Evolutionary conservation across 1,140 invertebrate genomes (phyloP), one percentile per base, ranked within the genome.

Genomic region (Philotrypesis tridentata): DNA sequence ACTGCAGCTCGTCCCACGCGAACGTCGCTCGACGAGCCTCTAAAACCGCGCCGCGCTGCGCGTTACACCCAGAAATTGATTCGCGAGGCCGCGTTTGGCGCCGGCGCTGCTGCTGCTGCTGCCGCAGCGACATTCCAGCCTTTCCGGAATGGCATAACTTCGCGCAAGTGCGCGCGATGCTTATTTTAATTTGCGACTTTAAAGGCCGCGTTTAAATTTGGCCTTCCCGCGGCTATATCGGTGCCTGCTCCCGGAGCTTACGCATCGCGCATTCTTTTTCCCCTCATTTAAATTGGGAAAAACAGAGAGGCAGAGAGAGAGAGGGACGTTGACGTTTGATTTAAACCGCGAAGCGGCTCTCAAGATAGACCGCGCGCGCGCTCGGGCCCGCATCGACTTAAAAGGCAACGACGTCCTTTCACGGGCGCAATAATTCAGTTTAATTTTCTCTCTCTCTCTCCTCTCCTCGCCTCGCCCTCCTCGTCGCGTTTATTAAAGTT

Each of bases 111-210:
- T 73, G 17, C 85, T 87, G 87, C 86, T 85, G 87, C 87, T 85
- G 48, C 17, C 48, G 82, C 85, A 84, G 76, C 83, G 83, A 83
- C 88, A 89, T 87, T 89, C 88, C 88, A 75, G 83, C 85, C 84
- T 89, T 89, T 89, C 88, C 88, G 88, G 88, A 88, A 87, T 86
- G 86, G 86, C 85, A 85, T 86, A 84, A 85, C 84, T 80, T 80
- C 76, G 83, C 82, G 25, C 31, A 67, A 21, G 11, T 23, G 61
- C 23, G 27, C 25, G 23, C n/a, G n/a, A n/a, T 65, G 61, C 27
- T 65, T 65, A 29, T 29, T 65, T 65, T 65, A 27, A n/a, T 25
- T 65, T 65, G 12, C 61, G 14, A 65, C 61, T 11, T 65, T 65
- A 55, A 55, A 55, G 48, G 48, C 48, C 48, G 48, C 48, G 48